These are phyloP conservation scores for Mus pahari DNA, from an alignment of 2,113 vertebrate species.

Conservation along the genomic window DNA sequence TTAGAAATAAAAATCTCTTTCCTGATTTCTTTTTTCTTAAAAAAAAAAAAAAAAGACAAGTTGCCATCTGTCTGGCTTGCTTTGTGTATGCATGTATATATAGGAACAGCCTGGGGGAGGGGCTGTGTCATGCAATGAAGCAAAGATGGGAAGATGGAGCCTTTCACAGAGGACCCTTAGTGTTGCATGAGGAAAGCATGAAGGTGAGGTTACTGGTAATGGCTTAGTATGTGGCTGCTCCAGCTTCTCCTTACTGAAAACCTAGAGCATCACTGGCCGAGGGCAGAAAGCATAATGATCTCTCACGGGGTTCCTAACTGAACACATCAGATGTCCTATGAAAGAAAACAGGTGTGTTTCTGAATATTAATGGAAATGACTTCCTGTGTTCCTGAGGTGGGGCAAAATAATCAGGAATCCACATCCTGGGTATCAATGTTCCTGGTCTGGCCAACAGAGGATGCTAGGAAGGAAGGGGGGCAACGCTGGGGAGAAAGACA, in stretches of 20 bases:
- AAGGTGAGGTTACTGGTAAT: background rate
- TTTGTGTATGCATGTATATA: slow-evolving; percentile 26
- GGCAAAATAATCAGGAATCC: slow-evolving; percentile 20
- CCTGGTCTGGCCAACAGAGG: slow-evolving; percentile 48
- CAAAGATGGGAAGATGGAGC: background rate
- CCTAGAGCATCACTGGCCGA: background rate
- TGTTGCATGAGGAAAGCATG: slow-evolving; percentile 23
- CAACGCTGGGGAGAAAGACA: background rate
- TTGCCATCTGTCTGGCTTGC: slow-evolving; percentile 53
- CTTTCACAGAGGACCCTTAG: slow-evolving; percentile 35
- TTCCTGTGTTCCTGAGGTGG: slow-evolving; percentile 23
- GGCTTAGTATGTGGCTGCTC: background rate
- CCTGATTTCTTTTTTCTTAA: background rate
- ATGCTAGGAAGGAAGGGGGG: background rate
- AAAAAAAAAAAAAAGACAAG: slow-evolving; percentile 70
- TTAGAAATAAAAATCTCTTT: slow-evolving; percentile 65
- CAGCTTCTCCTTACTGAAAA: background rate
- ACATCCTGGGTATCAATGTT: background rate
- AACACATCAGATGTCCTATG: background rate
- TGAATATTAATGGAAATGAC: background rate
- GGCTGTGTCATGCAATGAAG: slow-evolving; percentile 66
- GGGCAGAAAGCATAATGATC: background rate
- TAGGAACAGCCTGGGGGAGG: slow-evolving; percentile 4
- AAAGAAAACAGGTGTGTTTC: background rate
- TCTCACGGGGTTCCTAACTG: background rate